Percentiles rank a stretch among this genome's conserved stretches.
Evolutionary conservation across 1,140 invertebrate species (phyloP).

Genomic region (Saxidomus purpurata): DNA sequence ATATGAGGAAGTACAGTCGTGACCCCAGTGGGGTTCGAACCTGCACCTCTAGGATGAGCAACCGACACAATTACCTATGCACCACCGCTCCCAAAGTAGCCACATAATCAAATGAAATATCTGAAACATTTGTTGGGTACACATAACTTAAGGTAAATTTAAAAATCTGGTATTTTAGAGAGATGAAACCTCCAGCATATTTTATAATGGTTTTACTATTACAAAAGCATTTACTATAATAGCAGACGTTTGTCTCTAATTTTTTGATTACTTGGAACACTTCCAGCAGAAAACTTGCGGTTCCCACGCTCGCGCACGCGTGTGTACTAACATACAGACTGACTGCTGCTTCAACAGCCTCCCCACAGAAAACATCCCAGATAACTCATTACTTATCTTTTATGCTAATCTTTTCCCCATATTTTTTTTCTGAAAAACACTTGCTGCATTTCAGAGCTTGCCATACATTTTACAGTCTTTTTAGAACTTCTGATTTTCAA

Average conservation of each 20-base stretch:
- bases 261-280: not conserved
- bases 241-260: slow-evolving; percentile 9
- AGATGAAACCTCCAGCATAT: not conserved
- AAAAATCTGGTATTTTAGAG: not conserved
- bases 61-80: too few species aligned
- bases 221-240: slow-evolving; percentile 29
- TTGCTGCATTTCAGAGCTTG: not conserved
- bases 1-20: too few species aligned
- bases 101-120: too few species aligned
- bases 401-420: not conserved
- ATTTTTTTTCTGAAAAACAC: slow-evolving; percentile 23
- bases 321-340: not conserved
- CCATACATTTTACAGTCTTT: not conserved
- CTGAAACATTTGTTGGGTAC: too few species aligned
- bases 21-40: too few species aligned
- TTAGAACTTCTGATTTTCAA: not conserved
- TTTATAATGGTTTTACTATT: not conserved
- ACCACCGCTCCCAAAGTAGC: too few species aligned
- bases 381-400: slow-evolving; percentile 30
- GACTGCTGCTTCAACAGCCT: not conserved
- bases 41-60: too few species aligned
- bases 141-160: too few species aligned
- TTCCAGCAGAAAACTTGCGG: slow-evolving; percentile 1
- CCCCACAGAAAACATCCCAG: not conserved
- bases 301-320: slow-evolving; percentile 10